A percentile compares a stretch with the other conserved stretches of the same genome.
These are phyloP conservation scores for Drosophila maculinotata DNA, from an alignment of 2,888 invertebrate species.

Conservation along the genomic window DNA sequence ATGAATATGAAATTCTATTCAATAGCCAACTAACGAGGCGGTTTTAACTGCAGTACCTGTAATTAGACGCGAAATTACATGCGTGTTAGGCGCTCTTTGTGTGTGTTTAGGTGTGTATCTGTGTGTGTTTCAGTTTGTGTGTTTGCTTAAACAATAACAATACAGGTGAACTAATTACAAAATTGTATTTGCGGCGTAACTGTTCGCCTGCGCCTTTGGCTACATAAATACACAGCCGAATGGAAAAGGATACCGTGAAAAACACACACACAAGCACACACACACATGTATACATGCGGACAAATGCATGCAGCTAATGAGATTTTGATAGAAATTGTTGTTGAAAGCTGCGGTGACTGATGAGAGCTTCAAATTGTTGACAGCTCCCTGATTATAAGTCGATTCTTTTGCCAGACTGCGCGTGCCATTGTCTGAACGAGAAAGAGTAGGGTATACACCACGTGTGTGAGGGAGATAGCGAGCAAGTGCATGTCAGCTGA, in stretches of 20 bases:
- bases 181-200: conserved; percentile 24
- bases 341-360: conserved; percentile 25
- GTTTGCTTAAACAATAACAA: conserved; percentile 42
- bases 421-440: conserved; percentile 7
- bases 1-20: conserved; percentile 28
- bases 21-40: not conserved
- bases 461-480: not conserved
- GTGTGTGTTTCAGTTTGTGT: not conserved
- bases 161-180: conserved; percentile 58
- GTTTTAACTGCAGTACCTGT: conserved; percentile 2
- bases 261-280: conserved; percentile 5
- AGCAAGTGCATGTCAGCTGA: conserved; percentile 20
- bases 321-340: conserved; percentile 62
- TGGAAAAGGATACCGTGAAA: conserved; percentile 10
- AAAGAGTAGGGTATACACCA: too few species aligned
- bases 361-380: conserved; percentile 51
- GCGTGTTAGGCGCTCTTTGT: not conserved
- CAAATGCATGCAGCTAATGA: conserved; percentile 50
- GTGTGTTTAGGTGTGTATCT: not conserved
- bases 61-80: conserved; percentile 53
- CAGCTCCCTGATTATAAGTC: conserved; percentile 61
- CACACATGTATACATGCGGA: not conserved
- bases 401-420: conserved; percentile 39
- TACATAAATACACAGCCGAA: conserved; percentile 35
- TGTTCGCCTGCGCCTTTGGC: conserved; percentile 12